A percentile compares a stretch with the other conserved stretches of the same genome.
Conservation (phyloP, 1,140 invertebrate species). For the Hycleus cichorii region DNA sequence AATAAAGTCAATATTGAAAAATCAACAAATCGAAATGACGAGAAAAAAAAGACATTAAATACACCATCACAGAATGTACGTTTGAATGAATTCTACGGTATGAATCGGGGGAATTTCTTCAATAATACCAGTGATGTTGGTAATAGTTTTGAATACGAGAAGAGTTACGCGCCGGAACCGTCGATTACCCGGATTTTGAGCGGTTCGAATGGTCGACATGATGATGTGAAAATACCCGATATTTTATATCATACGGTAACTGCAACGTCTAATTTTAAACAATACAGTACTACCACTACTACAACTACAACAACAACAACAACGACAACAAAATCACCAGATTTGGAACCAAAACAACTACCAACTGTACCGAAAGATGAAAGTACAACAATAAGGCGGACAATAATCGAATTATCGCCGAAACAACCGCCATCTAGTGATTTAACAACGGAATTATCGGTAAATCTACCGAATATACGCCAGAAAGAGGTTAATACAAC, state of each 20-base stretch:
- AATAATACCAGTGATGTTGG: conserved; percentile 26
- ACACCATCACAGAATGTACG: conserved; percentile 56
- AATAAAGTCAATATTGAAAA: conserved; percentile 34
- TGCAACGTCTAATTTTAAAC: conserved; percentile 51
- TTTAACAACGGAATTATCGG: conserved; percentile 34
- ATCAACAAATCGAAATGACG: conserved; percentile 20
- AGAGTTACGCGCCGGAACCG: conserved; percentile 31
- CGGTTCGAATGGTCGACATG: conserved; percentile 70
- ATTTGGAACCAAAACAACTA: conserved; percentile 28
- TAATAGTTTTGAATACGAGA: conserved; percentile 39
- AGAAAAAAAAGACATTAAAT: conserved; percentile 63
- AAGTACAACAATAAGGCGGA: no score
- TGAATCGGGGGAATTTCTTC: conserved; percentile 10
- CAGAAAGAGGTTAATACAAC: conserved; percentile 34
- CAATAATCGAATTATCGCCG: no score
- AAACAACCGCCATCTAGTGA: no score
- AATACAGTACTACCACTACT: conserved; percentile 30
- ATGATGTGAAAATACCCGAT: conserved; percentile 64
- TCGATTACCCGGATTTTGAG: conserved; percentile 73
- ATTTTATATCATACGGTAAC: conserved; percentile 61
- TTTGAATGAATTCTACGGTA: conserved; percentile 31
- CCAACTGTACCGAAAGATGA: no score
- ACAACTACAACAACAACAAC: conserved; percentile 29
- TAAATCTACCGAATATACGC: conserved; percentile 37
- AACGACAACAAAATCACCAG: neutral